phyloP scores from a whole-genome alignment of 2,888 invertebrate genomes.

The Ectropis crepuscularia region DNA sequence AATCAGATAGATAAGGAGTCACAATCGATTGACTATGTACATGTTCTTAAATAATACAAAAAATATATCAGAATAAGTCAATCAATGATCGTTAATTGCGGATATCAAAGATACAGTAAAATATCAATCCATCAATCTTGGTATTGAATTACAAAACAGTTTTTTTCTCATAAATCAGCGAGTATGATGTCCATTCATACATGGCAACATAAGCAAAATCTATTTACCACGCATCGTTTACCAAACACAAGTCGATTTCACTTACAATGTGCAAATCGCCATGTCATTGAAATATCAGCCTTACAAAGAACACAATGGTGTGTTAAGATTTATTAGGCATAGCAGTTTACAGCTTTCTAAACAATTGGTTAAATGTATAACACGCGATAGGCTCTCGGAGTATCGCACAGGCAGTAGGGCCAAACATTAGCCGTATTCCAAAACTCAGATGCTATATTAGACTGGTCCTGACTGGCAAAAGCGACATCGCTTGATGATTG shows the following conservation, averaged over 20 bases:
- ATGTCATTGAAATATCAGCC: conserved; percentile 54
- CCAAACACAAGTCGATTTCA: conserved; percentile 52
- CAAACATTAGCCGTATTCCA: too few species aligned
- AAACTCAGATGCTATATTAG: too few species aligned
- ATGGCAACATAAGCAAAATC: conserved; percentile 33
- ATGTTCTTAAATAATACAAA: too few species aligned
- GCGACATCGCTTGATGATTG: too few species aligned
- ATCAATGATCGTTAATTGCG: too few species aligned
- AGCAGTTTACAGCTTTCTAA: conserved; percentile 56
- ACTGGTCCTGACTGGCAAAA: too few species aligned
- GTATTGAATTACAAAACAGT: conserved; percentile 27
- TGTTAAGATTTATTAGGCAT: conserved; percentile 64
- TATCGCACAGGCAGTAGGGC: background rate
- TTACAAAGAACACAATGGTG: conserved; percentile 65
- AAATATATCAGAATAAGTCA: too few species aligned
- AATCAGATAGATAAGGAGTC: too few species aligned
- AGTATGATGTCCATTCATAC: conserved; percentile 24
- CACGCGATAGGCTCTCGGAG: conserved; percentile 8
- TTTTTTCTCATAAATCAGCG: conserved; percentile 26
- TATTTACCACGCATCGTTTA: conserved; percentile 47
- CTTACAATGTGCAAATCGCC: conserved; percentile 48
- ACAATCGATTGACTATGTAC: too few species aligned
- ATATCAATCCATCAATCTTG: conserved; percentile 13
- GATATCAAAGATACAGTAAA: too few species aligned
- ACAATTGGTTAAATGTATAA: conserved; percentile 47